phyloP scores from a whole-genome alignment of 2,888 invertebrate genomes.

The Xestia rhomboidea region DNA sequence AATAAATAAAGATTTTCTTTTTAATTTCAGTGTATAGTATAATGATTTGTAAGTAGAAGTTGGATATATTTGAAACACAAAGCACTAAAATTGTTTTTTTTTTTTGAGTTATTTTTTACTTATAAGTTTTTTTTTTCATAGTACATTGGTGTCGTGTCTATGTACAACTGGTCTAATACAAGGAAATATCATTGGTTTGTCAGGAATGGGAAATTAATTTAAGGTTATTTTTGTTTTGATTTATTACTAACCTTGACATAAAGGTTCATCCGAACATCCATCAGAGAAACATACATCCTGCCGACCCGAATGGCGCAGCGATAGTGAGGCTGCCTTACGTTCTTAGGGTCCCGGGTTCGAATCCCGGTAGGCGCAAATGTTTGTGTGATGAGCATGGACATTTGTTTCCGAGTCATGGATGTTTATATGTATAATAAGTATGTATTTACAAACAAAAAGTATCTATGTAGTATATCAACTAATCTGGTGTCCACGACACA shows the following conservation, averaged over 20 bases:
- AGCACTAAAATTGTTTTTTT: conserved; percentile 8
- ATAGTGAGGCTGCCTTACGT: too few species aligned
- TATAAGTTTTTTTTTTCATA: neutral
- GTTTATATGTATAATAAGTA: too few species aligned
- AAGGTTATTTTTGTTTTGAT: neutral
- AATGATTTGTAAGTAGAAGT: conserved; percentile 77
- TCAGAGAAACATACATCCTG: neutral
- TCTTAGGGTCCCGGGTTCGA: too few species aligned
- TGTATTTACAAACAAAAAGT: too few species aligned
- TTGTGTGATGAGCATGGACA: too few species aligned
- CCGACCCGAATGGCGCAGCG: too few species aligned
- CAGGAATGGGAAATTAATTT: neutral
- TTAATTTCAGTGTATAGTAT: conserved; percentile 71
- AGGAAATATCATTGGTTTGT: neutral
- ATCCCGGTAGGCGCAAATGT: too few species aligned
- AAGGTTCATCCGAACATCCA: neutral
- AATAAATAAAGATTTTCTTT: conserved; percentile 32
- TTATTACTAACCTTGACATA: conserved; percentile 18
- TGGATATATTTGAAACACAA: conserved; percentile 29
- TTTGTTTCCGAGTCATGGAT: too few species aligned
- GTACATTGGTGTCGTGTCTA: neutral
- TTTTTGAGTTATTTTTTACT: neutral
- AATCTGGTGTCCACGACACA: too few species aligned
- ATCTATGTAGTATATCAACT: too few species aligned
- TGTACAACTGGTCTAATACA: neutral